phyloP scores from a whole-genome alignment of 2,797 vertebrate genomes.

The Emydoidea blandingii region DNA sequence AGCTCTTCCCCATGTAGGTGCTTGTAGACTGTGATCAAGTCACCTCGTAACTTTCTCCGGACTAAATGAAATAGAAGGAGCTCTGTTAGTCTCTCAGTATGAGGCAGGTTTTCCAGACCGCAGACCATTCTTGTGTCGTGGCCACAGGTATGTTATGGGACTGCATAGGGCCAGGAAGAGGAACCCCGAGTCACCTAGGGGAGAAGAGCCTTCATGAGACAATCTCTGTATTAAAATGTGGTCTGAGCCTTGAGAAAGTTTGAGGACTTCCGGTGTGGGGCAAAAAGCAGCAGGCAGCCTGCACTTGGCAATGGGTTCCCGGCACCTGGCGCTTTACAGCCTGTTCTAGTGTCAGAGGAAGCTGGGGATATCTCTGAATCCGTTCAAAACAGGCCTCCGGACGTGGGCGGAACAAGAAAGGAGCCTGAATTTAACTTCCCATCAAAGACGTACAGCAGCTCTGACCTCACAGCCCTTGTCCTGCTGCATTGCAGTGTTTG shows the following conservation, averaged over 20 bases:
- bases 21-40: too few species aligned
- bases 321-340: neutral
- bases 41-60: neutral
- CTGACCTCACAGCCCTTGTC: neutral
- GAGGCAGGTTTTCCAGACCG: neutral
- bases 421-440: neutral
- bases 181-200: neutral
- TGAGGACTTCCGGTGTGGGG: neutral
- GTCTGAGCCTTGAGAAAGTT: neutral
- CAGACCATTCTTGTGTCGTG: too few species aligned
- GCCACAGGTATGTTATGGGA: too few species aligned
- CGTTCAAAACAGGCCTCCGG: neutral
- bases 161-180: neutral
- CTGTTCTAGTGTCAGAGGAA: neutral
- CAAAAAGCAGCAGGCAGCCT: neutral
- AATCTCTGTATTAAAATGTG: too few species aligned
- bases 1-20: neutral
- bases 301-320: too few species aligned
- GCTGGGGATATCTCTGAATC: neutral
- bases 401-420: neutral
- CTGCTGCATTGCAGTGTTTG: neutral
- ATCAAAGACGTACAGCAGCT: neutral
- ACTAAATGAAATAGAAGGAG: neutral
- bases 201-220: neutral
- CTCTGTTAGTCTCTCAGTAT: neutral